These are phyloP conservation scores for Leuciscus idus DNA, from an alignment of 2,113 vertebrate genomes.

Conservation along the genomic window DNA sequence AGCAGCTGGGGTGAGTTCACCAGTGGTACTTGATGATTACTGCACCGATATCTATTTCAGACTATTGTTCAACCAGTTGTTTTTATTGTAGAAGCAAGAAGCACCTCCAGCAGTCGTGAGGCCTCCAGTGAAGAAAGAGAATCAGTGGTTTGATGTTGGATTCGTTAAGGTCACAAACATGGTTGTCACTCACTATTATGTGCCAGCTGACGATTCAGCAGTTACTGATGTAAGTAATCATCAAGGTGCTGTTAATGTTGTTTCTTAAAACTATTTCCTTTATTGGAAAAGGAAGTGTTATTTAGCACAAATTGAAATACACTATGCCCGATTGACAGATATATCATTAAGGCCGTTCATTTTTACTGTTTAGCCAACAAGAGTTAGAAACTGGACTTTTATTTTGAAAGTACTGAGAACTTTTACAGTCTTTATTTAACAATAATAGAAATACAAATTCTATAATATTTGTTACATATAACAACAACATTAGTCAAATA, in stretches of 20 bases:
- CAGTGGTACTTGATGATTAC: not conserved
- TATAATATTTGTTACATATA: not conserved
- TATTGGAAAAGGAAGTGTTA: not conserved
- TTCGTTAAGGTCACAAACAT: slow-evolving; percentile 83
- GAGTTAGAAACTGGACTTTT: not conserved
- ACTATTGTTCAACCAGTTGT: not conserved
- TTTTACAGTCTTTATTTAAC: not conserved
- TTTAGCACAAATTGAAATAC: not conserved
- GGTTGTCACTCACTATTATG: slow-evolving; percentile 81
- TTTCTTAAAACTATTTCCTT: not conserved
- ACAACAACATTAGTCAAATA: not conserved
- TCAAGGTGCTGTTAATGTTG: not conserved
- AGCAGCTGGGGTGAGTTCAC: slow-evolving; percentile 70
- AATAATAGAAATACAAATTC: not conserved
- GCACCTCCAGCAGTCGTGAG: slow-evolving; percentile 72
- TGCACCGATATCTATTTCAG: not conserved
- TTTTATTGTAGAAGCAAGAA: slow-evolving; percentile 71
- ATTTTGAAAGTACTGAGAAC: not conserved
- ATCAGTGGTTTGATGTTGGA: slow-evolving; percentile 84
- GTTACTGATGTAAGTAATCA: slow-evolving; percentile 59
- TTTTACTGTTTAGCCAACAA: not conserved
- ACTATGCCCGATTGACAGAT: too few species aligned
- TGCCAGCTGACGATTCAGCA: slow-evolving; percentile 75
- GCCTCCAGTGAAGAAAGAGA: slow-evolving; percentile 80
- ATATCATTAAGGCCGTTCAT: not conserved